Evolutionary conservation across 2,797 vertebrate species (phyloP).

Genomic region (Sciurus carolinensis): DNA sequence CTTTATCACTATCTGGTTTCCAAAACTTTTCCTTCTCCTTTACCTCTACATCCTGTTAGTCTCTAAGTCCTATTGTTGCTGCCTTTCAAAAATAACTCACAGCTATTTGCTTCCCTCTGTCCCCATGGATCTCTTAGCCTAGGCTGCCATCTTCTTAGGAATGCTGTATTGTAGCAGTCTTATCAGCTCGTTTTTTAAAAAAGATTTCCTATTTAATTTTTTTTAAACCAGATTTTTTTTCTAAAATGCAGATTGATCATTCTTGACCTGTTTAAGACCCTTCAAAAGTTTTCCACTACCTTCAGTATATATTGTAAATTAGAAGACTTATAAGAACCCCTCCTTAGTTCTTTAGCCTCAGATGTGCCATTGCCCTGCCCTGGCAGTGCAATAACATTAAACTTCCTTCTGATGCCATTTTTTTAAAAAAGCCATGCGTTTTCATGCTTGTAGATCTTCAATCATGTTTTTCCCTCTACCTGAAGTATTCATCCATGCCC

Average conservation of each 20-base stretch:
- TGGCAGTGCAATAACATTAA: constrained; percentile 26
- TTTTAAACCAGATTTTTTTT: constrained; percentile 45
- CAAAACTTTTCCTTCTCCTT: neutral
- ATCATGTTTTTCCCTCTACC: neutral
- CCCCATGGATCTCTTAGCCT: neutral
- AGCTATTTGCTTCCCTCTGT: constrained; percentile 17
- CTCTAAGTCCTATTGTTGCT: constrained; percentile 33
- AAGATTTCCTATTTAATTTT: constrained; percentile 35
- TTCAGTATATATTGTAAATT: neutral
- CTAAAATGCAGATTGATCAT: neutral
- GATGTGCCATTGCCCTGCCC: neutral
- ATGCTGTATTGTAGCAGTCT: neutral
- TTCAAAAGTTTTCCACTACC: neutral
- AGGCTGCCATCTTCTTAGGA: constrained; percentile 1
- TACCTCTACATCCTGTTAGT: neutral
- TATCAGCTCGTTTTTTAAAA: neutral
- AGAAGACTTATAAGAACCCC: neutral
- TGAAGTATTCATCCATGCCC: neutral
- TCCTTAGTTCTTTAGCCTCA: constrained; percentile 54
- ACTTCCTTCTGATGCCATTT: neutral
- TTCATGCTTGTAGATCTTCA: constrained; percentile 8
- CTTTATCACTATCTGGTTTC: neutral
- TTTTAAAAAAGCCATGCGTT: constrained; percentile 10
- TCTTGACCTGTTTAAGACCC: neutral
- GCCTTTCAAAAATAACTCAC: neutral